Evolutionary conservation across 2,113 vertebrate species (phyloP).

Genomic region (Platysteira castanea): DNA sequence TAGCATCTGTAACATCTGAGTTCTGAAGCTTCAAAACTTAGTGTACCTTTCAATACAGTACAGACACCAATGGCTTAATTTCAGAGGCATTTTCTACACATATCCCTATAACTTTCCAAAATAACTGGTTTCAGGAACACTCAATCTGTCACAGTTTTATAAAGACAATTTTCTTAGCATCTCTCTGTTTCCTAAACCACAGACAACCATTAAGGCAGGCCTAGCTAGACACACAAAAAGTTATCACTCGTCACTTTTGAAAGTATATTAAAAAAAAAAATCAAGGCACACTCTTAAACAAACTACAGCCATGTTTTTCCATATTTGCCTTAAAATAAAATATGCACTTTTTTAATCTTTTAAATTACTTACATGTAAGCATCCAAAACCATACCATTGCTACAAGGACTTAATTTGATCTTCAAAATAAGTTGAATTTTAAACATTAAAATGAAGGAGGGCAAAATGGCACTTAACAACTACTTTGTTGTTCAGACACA

Average conservation of each 20-base stretch:
- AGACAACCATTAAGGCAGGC: not conserved
- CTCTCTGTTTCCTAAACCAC: not conserved
- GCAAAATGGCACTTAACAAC: not conserved
- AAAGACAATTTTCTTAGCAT: not conserved
- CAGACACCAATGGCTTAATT: not conserved
- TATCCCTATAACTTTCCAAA: not conserved
- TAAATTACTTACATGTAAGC: not conserved
- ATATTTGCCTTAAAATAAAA: not conserved
- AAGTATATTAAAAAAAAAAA: not conserved
- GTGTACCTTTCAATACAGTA: not conserved
- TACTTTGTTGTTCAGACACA: not conserved
- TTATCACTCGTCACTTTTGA: not conserved
- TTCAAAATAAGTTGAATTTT: not conserved
- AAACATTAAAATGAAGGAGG: not conserved
- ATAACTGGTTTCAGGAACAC: not conserved
- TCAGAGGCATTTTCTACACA: not conserved
- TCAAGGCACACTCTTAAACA: not conserved
- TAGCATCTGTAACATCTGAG: not conserved
- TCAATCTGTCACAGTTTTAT: not conserved
- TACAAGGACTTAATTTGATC: not conserved
- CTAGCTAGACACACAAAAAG: not conserved
- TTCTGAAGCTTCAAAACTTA: not conserved
- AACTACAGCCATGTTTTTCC: not conserved
- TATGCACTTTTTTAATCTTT: not conserved
- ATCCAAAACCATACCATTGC: not conserved